Evolutionary conservation across 2,888 invertebrate genomes (phyloP), one percentile per base, ranked within the genome.

Genomic region (Lobophora halterata): DNA sequence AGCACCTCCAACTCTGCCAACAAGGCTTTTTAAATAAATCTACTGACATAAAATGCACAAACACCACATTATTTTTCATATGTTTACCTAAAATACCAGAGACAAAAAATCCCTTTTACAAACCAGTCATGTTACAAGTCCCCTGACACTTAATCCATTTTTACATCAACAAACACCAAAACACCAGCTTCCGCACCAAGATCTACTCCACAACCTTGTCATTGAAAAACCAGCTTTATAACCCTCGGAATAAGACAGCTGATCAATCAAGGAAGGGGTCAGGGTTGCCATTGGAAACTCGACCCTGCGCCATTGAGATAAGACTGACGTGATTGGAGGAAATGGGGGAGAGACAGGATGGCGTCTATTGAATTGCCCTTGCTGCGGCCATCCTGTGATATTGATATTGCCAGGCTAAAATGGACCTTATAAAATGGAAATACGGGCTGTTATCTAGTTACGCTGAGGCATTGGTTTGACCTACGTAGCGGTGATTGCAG

Each of bases 331-430:
- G 3, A 36, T 35, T 36, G 40, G 64, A 76, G 73, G 79, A 76
- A 77, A 60, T 53, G 47, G 71, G 74, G 79, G 61, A 65, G 49
- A 45, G 54, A 63, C 83, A 83, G 83, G 83, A 85, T 74, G 79
- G 56, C 44, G 56, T 54, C 79, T 79, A 81, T 85, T 82, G 82
- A 58, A 58, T 68, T 71, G 79, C 79, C 82, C 83, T 83, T 81
- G 80, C 55, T 51, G 64, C 8, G 73, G 73, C 71, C 74, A 76
- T 79, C 77, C 77, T 74, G 75, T 65, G 28, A 31, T 19, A 28
- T 36, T 65, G 28, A 31, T 19, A 28, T 36, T 49, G 44, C 40
- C 37, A 34, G 21, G 39, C 32, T 40, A 51, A 42, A 40, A 31
- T 41, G 16, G 17, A 28, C 46, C 27, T 18, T 52, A 35, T 38